Conservation (phyloP, 2,888 invertebrate species). For the Agrotis ipsilon region DNA sequence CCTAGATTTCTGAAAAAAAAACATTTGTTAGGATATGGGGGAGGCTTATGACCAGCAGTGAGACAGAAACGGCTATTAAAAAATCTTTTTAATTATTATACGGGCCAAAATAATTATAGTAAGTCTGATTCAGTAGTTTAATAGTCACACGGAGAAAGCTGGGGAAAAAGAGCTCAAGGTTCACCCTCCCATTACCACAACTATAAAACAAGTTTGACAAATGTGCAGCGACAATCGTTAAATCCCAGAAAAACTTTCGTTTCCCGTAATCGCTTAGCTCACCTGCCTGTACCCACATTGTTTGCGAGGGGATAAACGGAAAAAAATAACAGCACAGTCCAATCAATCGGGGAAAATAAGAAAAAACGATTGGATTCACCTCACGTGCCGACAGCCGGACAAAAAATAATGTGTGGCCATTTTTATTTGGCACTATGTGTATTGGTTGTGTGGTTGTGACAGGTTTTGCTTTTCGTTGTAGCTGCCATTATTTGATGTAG, state of each 20-base stretch:
- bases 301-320: slow-evolving; percentile 82
- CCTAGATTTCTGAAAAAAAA: not conserved
- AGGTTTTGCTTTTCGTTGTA: slow-evolving; percentile 66
- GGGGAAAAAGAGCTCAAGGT: slow-evolving; percentile 1
- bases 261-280: slow-evolving; percentile 78
- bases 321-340: slow-evolving; percentile 80
- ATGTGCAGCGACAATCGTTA: slow-evolving; percentile 62
- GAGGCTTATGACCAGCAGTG: too few relatives aligned
- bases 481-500: slow-evolving; percentile 65
- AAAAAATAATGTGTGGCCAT: slow-evolving; percentile 77
- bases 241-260: slow-evolving; percentile 66
- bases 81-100: too few relatives aligned
- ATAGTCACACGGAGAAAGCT: not conserved
- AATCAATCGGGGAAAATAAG: slow-evolving; percentile 86
- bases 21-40: not conserved
- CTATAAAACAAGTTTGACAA: slow-evolving; percentile 58
- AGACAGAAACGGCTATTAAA: too few relatives aligned
- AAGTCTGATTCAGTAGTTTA: not conserved
- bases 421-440: slow-evolving; percentile 79
- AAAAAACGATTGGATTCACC: slow-evolving; percentile 87
- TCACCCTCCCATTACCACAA: slow-evolving; percentile 22
- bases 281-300: slow-evolving; percentile 73
- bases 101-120: too few relatives aligned
- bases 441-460: slow-evolving; percentile 65
- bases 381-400: slow-evolving; percentile 81